Conservation (phyloP, 2,797 vertebrate species). For the Hydrolagus colliei region DNA sequence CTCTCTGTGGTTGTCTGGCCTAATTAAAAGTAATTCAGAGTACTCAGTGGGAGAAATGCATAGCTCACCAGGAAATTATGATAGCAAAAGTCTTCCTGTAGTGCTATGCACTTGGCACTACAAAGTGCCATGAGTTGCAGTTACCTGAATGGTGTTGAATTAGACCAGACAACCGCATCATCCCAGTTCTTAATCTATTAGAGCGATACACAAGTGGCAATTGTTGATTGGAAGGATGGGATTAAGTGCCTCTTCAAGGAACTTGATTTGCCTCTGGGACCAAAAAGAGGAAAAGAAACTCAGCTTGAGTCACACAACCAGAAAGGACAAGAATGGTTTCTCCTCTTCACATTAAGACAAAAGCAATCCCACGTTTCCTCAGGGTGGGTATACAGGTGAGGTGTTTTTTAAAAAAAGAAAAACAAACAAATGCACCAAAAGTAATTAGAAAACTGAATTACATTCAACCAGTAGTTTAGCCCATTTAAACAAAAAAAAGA, state of each 20-base stretch:
- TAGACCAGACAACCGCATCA: slow-evolving; percentile 99
- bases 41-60: slow-evolving; percentile 72
- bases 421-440: background rate
- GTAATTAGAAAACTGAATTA: background rate
- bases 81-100: slow-evolving; percentile 98
- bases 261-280: slow-evolving; percentile 99
- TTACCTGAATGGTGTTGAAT: slow-evolving; percentile 98
- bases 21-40: slow-evolving; percentile 95
- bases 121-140: slow-evolving; percentile 80
- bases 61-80: slow-evolving; percentile 97
- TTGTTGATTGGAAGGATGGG: slow-evolving; percentile 97
- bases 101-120: slow-evolving; percentile 86
- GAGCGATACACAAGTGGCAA: slow-evolving; percentile 95
- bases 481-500: background rate
- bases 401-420: slow-evolving; percentile 16
- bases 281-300: slow-evolving; percentile 86
- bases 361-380: slow-evolving; percentile 73
- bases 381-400: slow-evolving; percentile 57
- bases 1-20: slow-evolving; percentile 96
- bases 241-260: slow-evolving; percentile 99
- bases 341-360: slow-evolving; percentile 86
- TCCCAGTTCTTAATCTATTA: slow-evolving; percentile 93
- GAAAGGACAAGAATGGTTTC: slow-evolving; percentile 87
- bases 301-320: slow-evolving; percentile 85
- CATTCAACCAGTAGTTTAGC: background rate